Conservation (phyloP, 2,113 vertebrate genomes). For the Illadopsis cleaveri region DNA sequence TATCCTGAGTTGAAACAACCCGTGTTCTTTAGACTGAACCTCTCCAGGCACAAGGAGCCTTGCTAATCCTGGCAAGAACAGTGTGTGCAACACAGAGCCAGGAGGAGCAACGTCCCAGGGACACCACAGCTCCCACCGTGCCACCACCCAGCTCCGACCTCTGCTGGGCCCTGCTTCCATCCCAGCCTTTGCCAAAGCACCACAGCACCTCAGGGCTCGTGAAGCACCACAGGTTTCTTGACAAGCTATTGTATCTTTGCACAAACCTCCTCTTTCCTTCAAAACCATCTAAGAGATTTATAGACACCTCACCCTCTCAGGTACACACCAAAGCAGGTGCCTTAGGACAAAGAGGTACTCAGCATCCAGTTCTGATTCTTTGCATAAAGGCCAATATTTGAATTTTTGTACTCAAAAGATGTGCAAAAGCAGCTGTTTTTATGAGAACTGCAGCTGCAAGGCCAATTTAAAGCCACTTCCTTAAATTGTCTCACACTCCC, state of each 20-base stretch:
- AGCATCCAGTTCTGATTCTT: background rate
- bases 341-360: background rate
- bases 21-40: background rate
- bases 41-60: accelerated
- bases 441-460: background rate
- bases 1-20: background rate
- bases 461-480: background rate
- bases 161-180: background rate
- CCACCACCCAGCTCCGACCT: background rate
- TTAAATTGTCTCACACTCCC: background rate
- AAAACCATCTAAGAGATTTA: background rate
- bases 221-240: accelerated
- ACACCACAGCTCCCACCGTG: background rate
- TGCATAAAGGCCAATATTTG: background rate
- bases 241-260: background rate
- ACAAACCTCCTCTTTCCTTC: background rate
- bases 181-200: background rate
- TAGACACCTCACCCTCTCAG: background rate
- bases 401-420: background rate
- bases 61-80: accelerated
- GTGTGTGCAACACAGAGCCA: accelerated
- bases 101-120: background rate
- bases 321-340: background rate
- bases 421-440: background rate
- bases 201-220: background rate